Evolutionary conservation across 2,888 invertebrate genomes (phyloP).

Genomic region (Anagyrus pseudococci): DNA sequence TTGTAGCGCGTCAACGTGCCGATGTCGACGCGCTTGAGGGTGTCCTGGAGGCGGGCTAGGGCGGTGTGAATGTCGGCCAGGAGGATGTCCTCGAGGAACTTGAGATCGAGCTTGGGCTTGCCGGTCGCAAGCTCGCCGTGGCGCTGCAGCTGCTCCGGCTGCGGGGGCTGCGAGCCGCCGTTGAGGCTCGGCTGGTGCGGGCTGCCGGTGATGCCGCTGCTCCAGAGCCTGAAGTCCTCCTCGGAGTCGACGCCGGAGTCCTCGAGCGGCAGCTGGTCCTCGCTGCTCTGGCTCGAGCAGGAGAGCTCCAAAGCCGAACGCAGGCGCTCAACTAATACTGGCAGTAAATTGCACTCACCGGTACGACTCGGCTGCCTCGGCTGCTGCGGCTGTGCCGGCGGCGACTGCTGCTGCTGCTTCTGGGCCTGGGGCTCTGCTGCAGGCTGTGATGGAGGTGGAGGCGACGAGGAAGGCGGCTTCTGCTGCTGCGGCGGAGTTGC

Average conservation of each 20-base stretch:
- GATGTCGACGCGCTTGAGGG: constrained; percentile 66
- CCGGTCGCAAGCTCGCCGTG: constrained; percentile 20
- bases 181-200: constrained; percentile 59
- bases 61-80: constrained; percentile 81
- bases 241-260: constrained; percentile 66
- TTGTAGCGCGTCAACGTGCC: constrained; percentile 65
- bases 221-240: constrained; percentile 70
- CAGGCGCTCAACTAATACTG: constrained; percentile 62
- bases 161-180: constrained; percentile 58
- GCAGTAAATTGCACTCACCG: constrained; percentile 61
- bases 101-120: constrained; percentile 58
- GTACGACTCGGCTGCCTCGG: constrained; percentile 51
- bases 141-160: constrained; percentile 62
- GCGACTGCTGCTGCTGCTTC: constrained; percentile 32
- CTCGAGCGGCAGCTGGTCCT: constrained; percentile 46
- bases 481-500: background rate
- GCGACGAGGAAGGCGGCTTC: too few relatives aligned
- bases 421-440: constrained; percentile 32
- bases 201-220: constrained; percentile 1
- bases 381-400: constrained; percentile 39
- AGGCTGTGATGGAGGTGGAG: constrained; percentile 21
- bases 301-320: constrained; percentile 59
- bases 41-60: constrained; percentile 76
- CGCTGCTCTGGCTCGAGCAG: constrained; percentile 45
- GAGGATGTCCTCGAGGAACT: constrained; percentile 68